Evolutionary conservation across 2,888 invertebrate genomes (phyloP).

Genomic region (Drosophila anceps): DNA sequence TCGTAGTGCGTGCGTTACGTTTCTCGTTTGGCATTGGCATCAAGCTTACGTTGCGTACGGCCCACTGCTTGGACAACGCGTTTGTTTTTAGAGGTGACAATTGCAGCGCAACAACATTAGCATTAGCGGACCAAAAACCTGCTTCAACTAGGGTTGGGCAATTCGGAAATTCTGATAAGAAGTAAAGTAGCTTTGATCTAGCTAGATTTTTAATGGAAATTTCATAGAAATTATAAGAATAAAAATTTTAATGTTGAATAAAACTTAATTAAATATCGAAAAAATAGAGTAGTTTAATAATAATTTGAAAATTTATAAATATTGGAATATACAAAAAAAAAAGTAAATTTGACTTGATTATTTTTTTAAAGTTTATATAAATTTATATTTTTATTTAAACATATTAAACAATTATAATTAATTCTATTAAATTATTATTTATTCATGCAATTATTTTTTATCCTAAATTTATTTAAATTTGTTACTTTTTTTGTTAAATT

Average conservation of each 20-base stretch:
- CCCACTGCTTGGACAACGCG: conserved; percentile 21
- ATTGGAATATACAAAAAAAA: not conserved
- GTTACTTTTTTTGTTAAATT: no score
- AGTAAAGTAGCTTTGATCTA: no score
- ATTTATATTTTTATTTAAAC: not conserved
- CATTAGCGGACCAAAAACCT: conserved; percentile 45
- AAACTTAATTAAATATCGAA: no score
- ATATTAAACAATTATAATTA: no score
- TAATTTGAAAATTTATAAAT: no score
- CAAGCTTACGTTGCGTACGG: conserved; percentile 36
- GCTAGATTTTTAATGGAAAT: not conserved
- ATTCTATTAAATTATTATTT: no score
- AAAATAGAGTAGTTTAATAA: no score
- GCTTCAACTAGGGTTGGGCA: conserved; percentile 46
- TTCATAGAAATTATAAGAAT: not conserved
- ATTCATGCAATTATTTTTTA: not conserved
- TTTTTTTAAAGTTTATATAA: no score
- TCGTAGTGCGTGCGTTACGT: conserved; percentile 37
- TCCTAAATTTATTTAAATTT: no score
- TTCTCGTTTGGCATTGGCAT: conserved; percentile 37
- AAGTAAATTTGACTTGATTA: not conserved
- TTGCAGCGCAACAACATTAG: conserved; percentile 38
- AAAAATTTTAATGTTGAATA: not conserved
- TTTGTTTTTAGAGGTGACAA: conserved; percentile 35
- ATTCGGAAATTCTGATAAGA: not conserved